Evolutionary conservation across 2,797 vertebrate genomes (phyloP), one percentile per base, ranked within the genome.

Genomic region (Myripristis murdjan): DNA sequence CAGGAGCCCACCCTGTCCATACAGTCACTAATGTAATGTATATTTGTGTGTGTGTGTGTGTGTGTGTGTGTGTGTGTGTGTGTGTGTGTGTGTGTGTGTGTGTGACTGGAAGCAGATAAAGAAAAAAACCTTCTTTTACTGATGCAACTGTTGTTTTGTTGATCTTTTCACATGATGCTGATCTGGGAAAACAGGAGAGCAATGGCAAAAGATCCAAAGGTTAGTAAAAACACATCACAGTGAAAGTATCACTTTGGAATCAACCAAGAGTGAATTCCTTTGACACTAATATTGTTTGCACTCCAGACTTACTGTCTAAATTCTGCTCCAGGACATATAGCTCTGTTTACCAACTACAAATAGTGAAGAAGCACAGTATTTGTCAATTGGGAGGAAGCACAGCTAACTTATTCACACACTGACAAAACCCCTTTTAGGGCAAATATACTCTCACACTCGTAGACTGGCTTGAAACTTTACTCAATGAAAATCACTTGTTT

Each of bases 191-290:
- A 5, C 77, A 93, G 89, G 76, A 76, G 8, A 77, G 44, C n/a
- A n/a, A 41, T 64, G 47, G 74, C 6, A 92, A 91, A 64, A 44
- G 47, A 31, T 70, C 15, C 11, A 90, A 92, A 92, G 92, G 93
- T 92, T 49, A 85, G 90, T 77, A 52, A 57, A 74, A 46, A 51
- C 7, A 5, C 9, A 4, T 26, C 0, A 11, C 1, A 43, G 6
- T 15, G 15, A 22, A 16, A 7, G 9, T 39, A 12, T 11, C 5
- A 20, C 55, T 41, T 11, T 24, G 12, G 57, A 41, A 41, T 60
- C 23, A 3, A 12, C 16, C 52, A 24, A 39, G 41, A 16, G 2
- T 22, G 24, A 58, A 43, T 37, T 5, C 22, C 41, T 22, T 39
- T 8, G 14, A 15, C 5, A 2, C n/a, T 7, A 16, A 1, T 2